Evolutionary conservation across 2,797 vertebrate species (phyloP), one percentile per base, ranked within the genome.

Genomic region (Melopsittacus undulatus): DNA sequence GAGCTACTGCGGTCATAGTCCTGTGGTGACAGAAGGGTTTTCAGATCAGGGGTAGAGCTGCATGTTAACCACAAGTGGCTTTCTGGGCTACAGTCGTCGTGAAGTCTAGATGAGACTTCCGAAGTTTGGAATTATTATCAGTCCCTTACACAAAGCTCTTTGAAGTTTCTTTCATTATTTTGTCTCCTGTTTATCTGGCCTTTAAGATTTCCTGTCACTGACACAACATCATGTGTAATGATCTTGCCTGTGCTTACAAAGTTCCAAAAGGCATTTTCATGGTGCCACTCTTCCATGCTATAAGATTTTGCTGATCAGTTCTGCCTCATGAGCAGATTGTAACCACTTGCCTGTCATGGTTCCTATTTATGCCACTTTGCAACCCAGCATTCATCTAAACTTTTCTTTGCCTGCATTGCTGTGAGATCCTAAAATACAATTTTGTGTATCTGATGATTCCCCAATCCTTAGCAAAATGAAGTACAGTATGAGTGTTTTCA

Each of bases 111-210:
- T 67, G 66, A 92, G 32, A 67, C 1, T 45, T 82, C 19, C 5
- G 3, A 49, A 66, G 51, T 83, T 74, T 84, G 90, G 45, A 80
- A 42, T 76, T 59, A 42, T 72, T 86, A 72, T 38, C 43, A 63
- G 20, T 14, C 10, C 17, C 29, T 81, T 54, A 78, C 29, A 90
- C 56, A 80, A 77, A 72, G 13, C 20, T 83, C 42, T 85, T 54
- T 85, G 56, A 63, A 89, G 45, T 29, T 49, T 8, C 27, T 83
- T 38, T 93, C 8, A 7, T 83, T 91, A 38, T 59, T 92, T 89
- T 78, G 30, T 32, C 27, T 68, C 26, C 48, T 78, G 21, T 62
- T 85, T 45, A 32, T 82, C 20, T 74, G 57, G 18, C 26, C 46
- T 92, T 80, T 51, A 70, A 82, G 46, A 30, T 87, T 40, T 86